Evolutionary conservation across 1,140 invertebrate genomes (phyloP).

Genomic region (Chelonus insularis): DNA sequence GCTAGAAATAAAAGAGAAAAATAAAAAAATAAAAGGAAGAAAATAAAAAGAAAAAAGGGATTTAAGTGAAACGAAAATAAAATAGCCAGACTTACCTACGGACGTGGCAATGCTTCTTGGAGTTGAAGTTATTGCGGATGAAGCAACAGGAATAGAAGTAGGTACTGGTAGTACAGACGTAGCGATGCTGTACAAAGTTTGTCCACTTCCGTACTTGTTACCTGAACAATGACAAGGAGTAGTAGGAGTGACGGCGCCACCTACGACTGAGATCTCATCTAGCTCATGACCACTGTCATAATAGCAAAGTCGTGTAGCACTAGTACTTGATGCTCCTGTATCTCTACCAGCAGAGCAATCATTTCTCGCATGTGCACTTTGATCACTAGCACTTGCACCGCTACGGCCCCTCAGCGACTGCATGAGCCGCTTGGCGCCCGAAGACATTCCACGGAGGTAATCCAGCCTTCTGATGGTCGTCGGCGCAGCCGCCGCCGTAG

Average conservation of each 20-base stretch:
- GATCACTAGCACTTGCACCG: conserved; percentile 46
- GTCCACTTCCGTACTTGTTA: conserved; percentile 60
- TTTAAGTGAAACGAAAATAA: background rate
- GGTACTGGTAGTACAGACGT: conserved; percentile 52
- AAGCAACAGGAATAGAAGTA: conserved; percentile 25
- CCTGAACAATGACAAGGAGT: conserved; percentile 59
- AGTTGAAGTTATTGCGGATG: background rate
- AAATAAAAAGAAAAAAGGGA: background rate
- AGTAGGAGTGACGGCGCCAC: conserved; percentile 66
- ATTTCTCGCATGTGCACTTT: conserved; percentile 43
- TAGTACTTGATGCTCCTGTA: conserved; percentile 57
- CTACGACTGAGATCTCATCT: conserved; percentile 78
- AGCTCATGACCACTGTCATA: conserved; percentile 70
- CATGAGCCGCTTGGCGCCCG: conserved; percentile 71
- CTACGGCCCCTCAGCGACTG: conserved; percentile 66
- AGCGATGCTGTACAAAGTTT: conserved; percentile 54
- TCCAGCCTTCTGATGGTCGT: conserved; percentile 51
- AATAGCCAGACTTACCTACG: conserved; percentile 11
- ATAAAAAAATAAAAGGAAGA: background rate
- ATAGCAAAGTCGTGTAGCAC: conserved; percentile 54
- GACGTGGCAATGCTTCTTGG: background rate
- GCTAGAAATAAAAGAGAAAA: background rate
- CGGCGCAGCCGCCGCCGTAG: conserved; percentile 30
- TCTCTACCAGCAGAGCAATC: conserved; percentile 48
- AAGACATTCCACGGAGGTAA: conserved; percentile 61